Conservation (phyloP, 64 coral and sea anemone species). For the Pocillopora damicornis region DNA sequence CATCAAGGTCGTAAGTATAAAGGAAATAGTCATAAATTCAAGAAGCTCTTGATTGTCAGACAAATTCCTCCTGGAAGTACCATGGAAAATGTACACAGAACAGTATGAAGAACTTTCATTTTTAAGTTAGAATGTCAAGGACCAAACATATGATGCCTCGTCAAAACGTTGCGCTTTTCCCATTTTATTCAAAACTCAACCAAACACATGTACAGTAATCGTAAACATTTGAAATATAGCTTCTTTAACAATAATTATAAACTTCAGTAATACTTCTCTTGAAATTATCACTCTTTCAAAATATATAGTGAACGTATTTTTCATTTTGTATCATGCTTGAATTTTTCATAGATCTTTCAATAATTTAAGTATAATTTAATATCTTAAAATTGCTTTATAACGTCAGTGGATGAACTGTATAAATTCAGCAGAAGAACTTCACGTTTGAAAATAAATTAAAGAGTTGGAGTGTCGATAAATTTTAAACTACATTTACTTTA, state of each 20-base stretch:
- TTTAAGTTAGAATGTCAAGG: no score
- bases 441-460: neutral
- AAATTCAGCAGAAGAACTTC: no score
- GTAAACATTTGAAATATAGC: slow-evolving; percentile 3
- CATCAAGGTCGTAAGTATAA: no score
- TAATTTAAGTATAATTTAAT: slow-evolving; percentile 26
- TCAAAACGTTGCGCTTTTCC: no score
- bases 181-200: slow-evolving; percentile 15
- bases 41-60: no score
- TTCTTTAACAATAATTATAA: slow-evolving; percentile 13
- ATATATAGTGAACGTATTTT: neutral
- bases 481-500: no score
- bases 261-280: neutral
- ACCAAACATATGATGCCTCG: no score
- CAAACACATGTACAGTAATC: neutral
- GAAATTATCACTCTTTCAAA: neutral
- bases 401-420: neutral
- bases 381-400: neutral
- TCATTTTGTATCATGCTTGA: neutral
- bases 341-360: neutral
- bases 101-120: no score
- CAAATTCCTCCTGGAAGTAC: no score
- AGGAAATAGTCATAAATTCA: no score
- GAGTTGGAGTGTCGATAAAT: neutral
- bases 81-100: no score